Conservation (phyloP, 2,797 vertebrate species). For the Poeciliopsis infans region DNA sequence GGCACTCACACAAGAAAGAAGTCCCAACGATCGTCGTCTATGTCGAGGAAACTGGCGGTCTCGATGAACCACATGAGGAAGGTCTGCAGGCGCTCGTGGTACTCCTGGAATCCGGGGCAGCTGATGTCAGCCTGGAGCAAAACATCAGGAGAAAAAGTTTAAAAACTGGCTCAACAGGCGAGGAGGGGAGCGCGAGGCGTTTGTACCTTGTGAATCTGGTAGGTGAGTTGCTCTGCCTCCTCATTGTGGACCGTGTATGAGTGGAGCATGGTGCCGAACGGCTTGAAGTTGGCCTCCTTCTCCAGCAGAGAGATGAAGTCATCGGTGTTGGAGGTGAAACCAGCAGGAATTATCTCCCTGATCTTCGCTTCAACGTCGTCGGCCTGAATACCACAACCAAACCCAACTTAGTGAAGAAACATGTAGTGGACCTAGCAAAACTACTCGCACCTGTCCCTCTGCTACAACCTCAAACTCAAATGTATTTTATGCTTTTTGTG, state of each 20-base stretch:
- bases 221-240: slow-evolving; percentile 90
- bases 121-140: slow-evolving; percentile 86
- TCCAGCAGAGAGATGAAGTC: slow-evolving; percentile 94
- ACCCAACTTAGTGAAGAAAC: background rate
- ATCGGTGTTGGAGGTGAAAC: slow-evolving; percentile 91
- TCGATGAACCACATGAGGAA: slow-evolving; percentile 99
- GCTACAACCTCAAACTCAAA: background rate
- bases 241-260: slow-evolving; percentile 90
- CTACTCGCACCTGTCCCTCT: background rate
- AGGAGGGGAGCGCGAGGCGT: background rate
- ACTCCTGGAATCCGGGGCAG: slow-evolving; percentile 94
- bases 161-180: background rate
- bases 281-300: slow-evolving; percentile 95
- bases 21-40: slow-evolving; percentile 98
- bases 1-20: slow-evolving; percentile 99
- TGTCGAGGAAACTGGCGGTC: slow-evolving; percentile 97
- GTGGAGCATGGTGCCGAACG: slow-evolving; percentile 92
- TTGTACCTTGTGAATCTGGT: slow-evolving; percentile 94
- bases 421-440: background rate
- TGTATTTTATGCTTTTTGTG: background rate
- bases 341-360: slow-evolving; percentile 90
- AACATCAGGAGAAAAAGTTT: background rate
- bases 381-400: slow-evolving; percentile 76
- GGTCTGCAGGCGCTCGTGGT: slow-evolving; percentile 96
- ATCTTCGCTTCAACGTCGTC: slow-evolving; percentile 96